Conservation (phyloP, 2,888 invertebrate species). For the Leptura quadrifasciata region DNA sequence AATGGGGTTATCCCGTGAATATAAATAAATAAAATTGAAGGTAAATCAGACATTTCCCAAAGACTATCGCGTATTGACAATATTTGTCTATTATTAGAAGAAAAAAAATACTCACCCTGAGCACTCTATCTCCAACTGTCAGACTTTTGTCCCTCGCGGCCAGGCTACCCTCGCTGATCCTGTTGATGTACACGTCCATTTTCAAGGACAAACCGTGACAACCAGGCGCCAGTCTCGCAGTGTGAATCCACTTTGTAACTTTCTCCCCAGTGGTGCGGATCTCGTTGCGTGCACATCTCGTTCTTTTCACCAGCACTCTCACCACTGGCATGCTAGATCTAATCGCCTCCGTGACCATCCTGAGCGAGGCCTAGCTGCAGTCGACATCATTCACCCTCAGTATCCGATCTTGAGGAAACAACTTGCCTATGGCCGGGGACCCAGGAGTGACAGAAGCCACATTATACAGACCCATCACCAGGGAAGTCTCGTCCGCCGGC, state of each 20-base stretch:
- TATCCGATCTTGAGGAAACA: constrained; percentile 83
- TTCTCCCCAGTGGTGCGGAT: constrained; percentile 59
- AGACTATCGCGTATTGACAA: no score
- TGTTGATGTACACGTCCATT: constrained; percentile 92
- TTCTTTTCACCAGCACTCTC: constrained; percentile 76
- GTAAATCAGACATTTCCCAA: no score
- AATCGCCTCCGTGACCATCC: constrained; percentile 84
- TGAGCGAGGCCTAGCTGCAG: constrained; percentile 83
- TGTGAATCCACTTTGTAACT: constrained; percentile 73
- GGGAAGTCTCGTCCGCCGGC: constrained; percentile 90
- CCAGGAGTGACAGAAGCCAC: constrained; percentile 87
- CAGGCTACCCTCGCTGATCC: constrained; percentile 92
- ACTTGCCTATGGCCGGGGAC: constrained; percentile 90
- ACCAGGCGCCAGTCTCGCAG: constrained; percentile 74
- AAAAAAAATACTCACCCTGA: constrained; percentile 81
- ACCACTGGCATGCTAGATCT: constrained; percentile 80
- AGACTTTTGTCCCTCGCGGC: constrained; percentile 91
- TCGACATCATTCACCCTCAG: constrained; percentile 87
- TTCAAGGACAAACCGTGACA: constrained; percentile 78
- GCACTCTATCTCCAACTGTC: constrained; percentile 92
- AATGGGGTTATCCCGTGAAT: no score
- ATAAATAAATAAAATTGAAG: no score
- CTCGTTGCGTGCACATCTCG: constrained; percentile 64
- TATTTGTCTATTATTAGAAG: no score
- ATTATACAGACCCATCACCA: constrained; percentile 85